Evolutionary conservation across 1,140 invertebrate species (phyloP), one percentile per base, ranked within the genome.

Genomic region (Anoplophora glabripennis): DNA sequence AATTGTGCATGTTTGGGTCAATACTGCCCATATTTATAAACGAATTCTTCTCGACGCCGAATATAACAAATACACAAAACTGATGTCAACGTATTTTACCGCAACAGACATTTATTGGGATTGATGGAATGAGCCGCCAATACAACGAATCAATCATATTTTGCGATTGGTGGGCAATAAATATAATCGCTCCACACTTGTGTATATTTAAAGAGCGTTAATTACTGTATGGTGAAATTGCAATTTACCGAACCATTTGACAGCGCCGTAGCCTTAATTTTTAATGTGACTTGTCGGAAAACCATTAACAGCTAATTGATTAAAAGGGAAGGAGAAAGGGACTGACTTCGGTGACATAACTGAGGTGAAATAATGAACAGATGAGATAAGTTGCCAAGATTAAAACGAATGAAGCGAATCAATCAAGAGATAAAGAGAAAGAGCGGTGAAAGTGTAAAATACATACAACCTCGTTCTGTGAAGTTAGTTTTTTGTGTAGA

Each of bases 231-330:
- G n/a, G 47, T 49, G 47, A 49, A 37, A 34, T 36, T 17, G n/a
- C 47, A 49, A 49, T 49, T 49, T 49, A 34, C 47, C 21, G 35
- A 21, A 49, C 35, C 47, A n/a, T 34, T 49, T 49, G 47, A 49
- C 47, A 49, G 47, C 47, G 28, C 10, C 21, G 15, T 34, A 49
- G 10, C 35, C 28, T 15, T 34, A 36, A 49, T 36, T 49, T 49
- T 49, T 49, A 49, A 35, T 49, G 12, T 34, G 34, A 34, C 35
- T 14, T 46, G 44, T 49, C 28, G 28, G 14, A 17, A 49, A 49
- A 34, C 47, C 47, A 49, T 49, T 49, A 49, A 49, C 33, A 10
- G 28, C 34, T 37, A 49, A 49, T 49, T 49, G 34, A 17, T 33
- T n/a, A 34, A 53, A 42, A 15, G 51, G 40, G 21, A 53, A 37